Evolutionary conservation across 2,797 vertebrate genomes (phyloP).

Genomic region (Alosa sapidissima): DNA sequence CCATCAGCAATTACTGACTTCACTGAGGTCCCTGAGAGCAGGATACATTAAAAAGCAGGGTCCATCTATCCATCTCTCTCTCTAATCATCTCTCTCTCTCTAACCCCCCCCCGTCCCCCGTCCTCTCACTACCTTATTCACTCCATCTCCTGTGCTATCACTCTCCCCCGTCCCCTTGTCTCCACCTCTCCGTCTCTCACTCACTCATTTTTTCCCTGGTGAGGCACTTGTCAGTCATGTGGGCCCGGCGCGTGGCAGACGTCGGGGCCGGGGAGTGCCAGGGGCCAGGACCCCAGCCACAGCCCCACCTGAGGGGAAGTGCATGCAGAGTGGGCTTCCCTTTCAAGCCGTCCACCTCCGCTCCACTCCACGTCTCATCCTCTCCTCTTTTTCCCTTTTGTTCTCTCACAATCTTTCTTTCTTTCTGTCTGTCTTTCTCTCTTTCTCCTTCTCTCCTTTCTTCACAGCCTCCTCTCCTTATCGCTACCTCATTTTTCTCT

Average conservation of each 20-base stretch:
- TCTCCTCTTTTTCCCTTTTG: slow-evolving; percentile 42
- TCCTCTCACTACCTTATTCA: neutral
- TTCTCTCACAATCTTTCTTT: slow-evolving; percentile 54
- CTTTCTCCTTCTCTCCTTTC: neutral
- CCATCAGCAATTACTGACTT: slow-evolving; percentile 74
- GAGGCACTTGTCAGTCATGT: slow-evolving; percentile 15
- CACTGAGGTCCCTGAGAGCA: slow-evolving; percentile 55
- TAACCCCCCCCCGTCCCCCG: neutral
- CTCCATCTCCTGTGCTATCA: neutral
- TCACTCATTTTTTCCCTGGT: neutral
- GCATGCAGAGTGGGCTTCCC: slow-evolving; percentile 67
- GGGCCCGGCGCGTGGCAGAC: slow-evolving; percentile 43
- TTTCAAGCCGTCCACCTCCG: slow-evolving; percentile 32
- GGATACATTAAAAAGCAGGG: slow-evolving; percentile 57
- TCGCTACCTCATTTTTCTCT: neutral
- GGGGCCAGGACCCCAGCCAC: slow-evolving; percentile 63
- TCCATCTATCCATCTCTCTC: slow-evolving; percentile 35
- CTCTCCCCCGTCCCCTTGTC: neutral
- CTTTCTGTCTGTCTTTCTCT: neutral
- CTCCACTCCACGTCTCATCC: slow-evolving; percentile 25
- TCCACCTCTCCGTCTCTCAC: neutral
- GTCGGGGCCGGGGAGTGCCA: slow-evolving; percentile 56
- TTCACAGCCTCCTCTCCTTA: neutral
- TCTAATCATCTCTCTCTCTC: neutral
- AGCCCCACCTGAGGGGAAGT: slow-evolving; percentile 44